Evolutionary conservation across 1,140 invertebrate species (phyloP), one percentile per base, ranked within the genome.

Genomic region (Colletes gigas): DNA sequence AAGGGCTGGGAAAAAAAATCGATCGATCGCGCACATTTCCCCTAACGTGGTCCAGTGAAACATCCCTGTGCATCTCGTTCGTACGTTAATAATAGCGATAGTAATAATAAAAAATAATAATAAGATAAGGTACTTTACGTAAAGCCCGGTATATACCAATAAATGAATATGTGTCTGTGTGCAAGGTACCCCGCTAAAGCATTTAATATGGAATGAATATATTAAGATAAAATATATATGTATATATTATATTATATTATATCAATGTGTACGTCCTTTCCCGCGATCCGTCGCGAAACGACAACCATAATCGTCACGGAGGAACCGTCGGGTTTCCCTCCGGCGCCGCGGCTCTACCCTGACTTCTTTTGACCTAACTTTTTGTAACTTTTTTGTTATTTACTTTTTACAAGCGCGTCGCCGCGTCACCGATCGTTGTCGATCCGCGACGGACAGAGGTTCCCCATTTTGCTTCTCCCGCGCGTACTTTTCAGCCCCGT

Each of bases 151-250:
- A 89, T 90, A 87, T 81, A 89, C 83, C 85, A 88, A 85, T 84
- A 88, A 91, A 87, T 85, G 87, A 92, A 90, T 85, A 87, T 85
- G 87, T 85, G 75, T 90, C 79, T 88, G 88, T 89, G 88, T 87
- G 82, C 81, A 87, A 90, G 86, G 89, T 92, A 90, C 88, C 90
- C 88, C 89, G 86, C 91, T 92, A 92, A 93, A 93, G 91, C 91
- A 92, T 92, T 77, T 86, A 84, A 89, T 89, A 88, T 92, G 91
- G 91, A 93, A 93, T 92, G 92, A 92, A 92, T 93, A 92, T 92
- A 92, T 92, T 92, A 92, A 90, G 87, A 88, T 92, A 93, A 92
- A 93, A 91, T 92, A 92, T 78, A 72, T 78, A 55, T 70, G 67
- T 76, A 80, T 80, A 80, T 83, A 79, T 72, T 72, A 60, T 71